These are phyloP conservation scores for Melanotaenia parkinsoni DNA, from an alignment of 2,797 vertebrate species.

Conservation along the genomic window DNA sequence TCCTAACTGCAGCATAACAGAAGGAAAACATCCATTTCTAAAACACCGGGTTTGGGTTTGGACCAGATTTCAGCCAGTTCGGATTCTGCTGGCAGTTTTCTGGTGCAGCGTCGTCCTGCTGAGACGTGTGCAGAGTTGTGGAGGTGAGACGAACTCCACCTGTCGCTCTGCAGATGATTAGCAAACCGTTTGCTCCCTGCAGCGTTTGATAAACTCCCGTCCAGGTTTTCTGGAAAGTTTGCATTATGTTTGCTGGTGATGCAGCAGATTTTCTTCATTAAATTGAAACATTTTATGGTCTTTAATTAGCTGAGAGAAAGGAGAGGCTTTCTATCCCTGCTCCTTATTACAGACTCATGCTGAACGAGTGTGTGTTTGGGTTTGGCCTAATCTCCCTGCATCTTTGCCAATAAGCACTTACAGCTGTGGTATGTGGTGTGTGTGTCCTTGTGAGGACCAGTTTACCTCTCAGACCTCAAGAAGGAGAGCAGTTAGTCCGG, in stretches of 20 bases:
- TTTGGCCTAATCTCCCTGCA: conserved; percentile 40
- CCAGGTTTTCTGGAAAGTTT: too few species aligned
- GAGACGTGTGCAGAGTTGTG: too few species aligned
- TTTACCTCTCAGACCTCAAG: background rate
- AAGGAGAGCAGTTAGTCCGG: background rate
- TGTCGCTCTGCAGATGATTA: too few species aligned
- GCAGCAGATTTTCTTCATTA: conserved; percentile 50
- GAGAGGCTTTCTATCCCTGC: conserved; percentile 28
- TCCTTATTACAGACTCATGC: conserved; percentile 54
- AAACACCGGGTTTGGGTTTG: too few species aligned
- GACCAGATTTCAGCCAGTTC: too few species aligned
- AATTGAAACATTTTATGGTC: conserved; percentile 38
- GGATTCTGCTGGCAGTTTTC: too few species aligned
- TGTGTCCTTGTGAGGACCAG: conserved; percentile 10
- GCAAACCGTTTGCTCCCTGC: too few species aligned
- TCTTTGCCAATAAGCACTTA: conserved; percentile 55
- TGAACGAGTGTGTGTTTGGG: conserved; percentile 23
- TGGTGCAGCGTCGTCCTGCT: too few species aligned
- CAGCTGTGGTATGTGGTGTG: conserved; percentile 42
- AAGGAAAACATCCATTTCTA: too few species aligned
- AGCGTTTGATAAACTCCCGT: too few species aligned
- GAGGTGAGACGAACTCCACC: too few species aligned
- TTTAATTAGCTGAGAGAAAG: conserved; percentile 56
- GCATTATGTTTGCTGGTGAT: conserved; percentile 1
- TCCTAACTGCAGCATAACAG: too few species aligned